Base-by-base conservation (phyloP, 1,140 invertebrate genomes). In the Bombus waltoni region DNA sequence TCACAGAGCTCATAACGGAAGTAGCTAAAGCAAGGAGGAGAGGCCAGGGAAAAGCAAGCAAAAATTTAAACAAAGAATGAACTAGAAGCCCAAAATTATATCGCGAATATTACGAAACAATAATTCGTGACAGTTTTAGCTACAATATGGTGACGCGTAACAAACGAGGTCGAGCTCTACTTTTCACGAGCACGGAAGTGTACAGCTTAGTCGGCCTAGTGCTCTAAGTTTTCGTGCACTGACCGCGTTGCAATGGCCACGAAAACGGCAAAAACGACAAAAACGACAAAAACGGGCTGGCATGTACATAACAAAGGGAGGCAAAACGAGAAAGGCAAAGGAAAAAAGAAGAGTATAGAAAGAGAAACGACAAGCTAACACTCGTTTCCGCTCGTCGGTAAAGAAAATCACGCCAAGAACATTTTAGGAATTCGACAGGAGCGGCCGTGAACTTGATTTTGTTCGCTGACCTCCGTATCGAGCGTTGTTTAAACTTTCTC, bases 131-230 rank as follows among this genome's bases (percentile, higher is more conserved):
- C 82, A 62, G 40, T 71, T 84, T 79, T 71, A 84, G 82, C 76
- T 59, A 79, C 65, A 84, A 84, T 84, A 79, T 79, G 40, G 25
- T 62, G 76, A 62, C 47, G 40, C 6, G 15, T 44, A 53, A 72
- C 53, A 57, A 86, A 86, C 59, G 84, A 75, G 84, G 84, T 82
- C 84, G 84, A 86, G 84, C 32, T 86, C 84, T 75, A 86, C 79
- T 86, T 86, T 86, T 70, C 72, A 38, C 47, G 35, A 53, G 47
- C 44, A 70, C 84, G 78, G 78, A 65, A 85, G 57, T 42, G 25
- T 79, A 71, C 65, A 71, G 75, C 35, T 70, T 68, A 57, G n/a
- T 59, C 38, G 22, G 47, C 65, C 73, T 70, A n/a, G 38, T 70
- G 38, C 65, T 71, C 28, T 68, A 71, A 79, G 53, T 81, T 81